Evolutionary conservation across 2,888 invertebrate species (phyloP).

Genomic region (Drosophila lutescens): DNA sequence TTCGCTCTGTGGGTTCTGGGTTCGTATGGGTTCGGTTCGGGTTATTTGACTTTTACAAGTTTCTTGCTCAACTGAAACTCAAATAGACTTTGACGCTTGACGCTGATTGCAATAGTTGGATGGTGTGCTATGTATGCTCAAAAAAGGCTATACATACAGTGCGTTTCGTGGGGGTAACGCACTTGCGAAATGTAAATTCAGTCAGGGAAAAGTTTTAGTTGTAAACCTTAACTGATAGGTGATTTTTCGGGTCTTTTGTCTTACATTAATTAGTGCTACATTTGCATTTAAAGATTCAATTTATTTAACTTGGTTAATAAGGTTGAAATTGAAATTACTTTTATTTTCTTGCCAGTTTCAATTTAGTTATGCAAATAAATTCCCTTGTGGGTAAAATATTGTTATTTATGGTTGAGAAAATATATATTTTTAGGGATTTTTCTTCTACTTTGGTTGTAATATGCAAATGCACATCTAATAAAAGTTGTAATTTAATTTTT

Average conservation of each 20-base stretch:
- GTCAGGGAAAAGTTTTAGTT: slow-evolving; percentile 2
- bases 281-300: slow-evolving; percentile 6
- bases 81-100: slow-evolving; percentile 78
- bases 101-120: slow-evolving; percentile 74
- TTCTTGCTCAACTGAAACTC: slow-evolving; percentile 61
- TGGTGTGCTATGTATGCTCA: slow-evolving; percentile 9
- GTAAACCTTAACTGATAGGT: background rate
- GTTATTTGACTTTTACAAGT: slow-evolving; percentile 75
- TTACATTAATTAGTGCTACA: slow-evolving; percentile 2
- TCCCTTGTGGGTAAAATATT: background rate
- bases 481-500: slow-evolving; percentile 9
- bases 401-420: background rate
- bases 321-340: background rate
- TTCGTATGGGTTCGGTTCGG: slow-evolving; percentile 21
- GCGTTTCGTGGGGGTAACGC: slow-evolving; percentile 9
- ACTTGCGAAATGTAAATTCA: slow-evolving; percentile 13
- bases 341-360: background rate
- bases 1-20: slow-evolving; percentile 47
- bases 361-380: slow-evolving; percentile 18
- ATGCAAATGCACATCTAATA: slow-evolving; percentile 3
- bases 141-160: slow-evolving; percentile 21
- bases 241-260: background rate
- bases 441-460: too few relatives aligned
- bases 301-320: slow-evolving; percentile 10
- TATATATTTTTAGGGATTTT: background rate